Conservation (phyloP, 37 sponge, comb jelly and placozoan species). For the Aplysina aerophoba region DNA sequence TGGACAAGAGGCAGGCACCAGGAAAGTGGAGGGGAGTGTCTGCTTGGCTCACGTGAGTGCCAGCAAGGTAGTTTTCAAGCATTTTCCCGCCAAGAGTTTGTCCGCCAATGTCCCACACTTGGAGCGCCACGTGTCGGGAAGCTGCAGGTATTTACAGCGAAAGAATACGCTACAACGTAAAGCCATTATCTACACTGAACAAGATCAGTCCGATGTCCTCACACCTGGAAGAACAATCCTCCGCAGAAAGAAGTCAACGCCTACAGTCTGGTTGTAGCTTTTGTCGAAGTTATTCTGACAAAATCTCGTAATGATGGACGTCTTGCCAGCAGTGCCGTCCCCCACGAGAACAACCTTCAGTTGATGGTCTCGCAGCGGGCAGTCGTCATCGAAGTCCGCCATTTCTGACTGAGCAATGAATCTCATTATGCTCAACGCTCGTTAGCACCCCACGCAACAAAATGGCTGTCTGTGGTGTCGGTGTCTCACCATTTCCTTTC, state of each 20-base stretch:
- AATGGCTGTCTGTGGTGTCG: not conserved
- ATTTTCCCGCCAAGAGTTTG: conserved; percentile 94
- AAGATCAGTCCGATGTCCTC: not conserved
- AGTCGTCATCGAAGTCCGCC: conserved; percentile 73
- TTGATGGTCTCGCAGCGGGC: conserved; percentile 56
- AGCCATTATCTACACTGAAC: too few species aligned
- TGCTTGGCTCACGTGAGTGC: conserved; percentile 75
- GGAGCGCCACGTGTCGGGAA: conserved; percentile 77
- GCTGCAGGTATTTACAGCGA: conserved; percentile 36
- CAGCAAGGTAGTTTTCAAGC: conserved; percentile 94
- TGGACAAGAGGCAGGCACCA: too few species aligned
- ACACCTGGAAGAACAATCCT: conserved; percentile 82
- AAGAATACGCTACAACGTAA: too few species aligned
- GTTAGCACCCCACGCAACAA: not conserved
- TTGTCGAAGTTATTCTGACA: conserved; percentile 87
- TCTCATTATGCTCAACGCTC: not conserved
- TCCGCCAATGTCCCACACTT: conserved; percentile 99
- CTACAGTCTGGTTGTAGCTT: conserved; percentile 91
- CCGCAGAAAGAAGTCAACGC: conserved; percentile 95
- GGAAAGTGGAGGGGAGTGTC: too few species aligned
- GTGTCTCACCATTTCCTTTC: not conserved
- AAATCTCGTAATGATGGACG: conserved; percentile 79
- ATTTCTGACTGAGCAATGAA: conserved; percentile 20
- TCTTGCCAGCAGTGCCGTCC: conserved; percentile 96
- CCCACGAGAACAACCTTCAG: conserved; percentile 93